phyloP scores from a whole-genome alignment of 2,113 vertebrate genomes.

The Loxodonta africana region DNA sequence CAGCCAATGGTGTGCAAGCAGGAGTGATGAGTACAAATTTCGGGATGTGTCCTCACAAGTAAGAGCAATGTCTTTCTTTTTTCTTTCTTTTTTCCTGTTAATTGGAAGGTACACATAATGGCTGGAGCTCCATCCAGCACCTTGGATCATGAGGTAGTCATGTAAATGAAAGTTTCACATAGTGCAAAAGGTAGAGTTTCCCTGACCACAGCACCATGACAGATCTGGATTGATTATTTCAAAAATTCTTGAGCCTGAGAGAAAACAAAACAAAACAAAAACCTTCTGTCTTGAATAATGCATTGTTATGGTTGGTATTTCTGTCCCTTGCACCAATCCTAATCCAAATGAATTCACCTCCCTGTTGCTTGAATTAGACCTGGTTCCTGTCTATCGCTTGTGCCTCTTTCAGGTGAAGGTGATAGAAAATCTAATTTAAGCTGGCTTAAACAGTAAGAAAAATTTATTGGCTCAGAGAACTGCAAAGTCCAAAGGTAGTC shows the following conservation, averaged over 20 bases:
- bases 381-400: conserved; percentile 17
- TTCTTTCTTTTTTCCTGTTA: background rate
- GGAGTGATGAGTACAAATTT: background rate
- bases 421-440: conserved; percentile 52
- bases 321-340: background rate
- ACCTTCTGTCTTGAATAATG: background rate
- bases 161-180: background rate
- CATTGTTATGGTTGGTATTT: background rate
- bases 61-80: background rate
- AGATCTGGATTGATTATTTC: conserved; percentile 18
- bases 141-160: background rate
- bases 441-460: conserved; percentile 40
- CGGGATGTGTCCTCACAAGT: background rate
- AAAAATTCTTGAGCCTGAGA: conserved; percentile 17
- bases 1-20: background rate
- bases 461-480: conserved; percentile 32
- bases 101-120: background rate
- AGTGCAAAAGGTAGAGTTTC: background rate
- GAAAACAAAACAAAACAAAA: background rate
- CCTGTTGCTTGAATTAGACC: conserved; percentile 22
- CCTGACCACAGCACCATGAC: background rate
- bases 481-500: conserved; percentile 17
- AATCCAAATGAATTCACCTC: background rate
- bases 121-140: background rate
- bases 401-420: conserved; percentile 32